These are phyloP conservation scores for Stercorarius parasiticus DNA, from an alignment of 2,113 vertebrate species.

Conservation along the genomic window DNA sequence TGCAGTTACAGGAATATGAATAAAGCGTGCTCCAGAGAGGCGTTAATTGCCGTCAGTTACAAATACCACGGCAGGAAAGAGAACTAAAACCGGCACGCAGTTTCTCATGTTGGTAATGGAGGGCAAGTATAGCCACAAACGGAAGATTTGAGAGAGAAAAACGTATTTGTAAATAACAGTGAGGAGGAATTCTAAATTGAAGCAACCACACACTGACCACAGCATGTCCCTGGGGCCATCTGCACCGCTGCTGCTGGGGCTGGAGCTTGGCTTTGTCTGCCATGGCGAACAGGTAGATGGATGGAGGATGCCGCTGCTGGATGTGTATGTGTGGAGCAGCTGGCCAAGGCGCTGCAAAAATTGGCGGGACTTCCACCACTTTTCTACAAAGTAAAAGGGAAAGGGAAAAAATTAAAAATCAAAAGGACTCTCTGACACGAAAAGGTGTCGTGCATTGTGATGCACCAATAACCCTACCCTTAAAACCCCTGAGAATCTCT, in stretches of 20 bases:
- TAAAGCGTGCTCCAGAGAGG: not conserved
- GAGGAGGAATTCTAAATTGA: slow-evolving; percentile 3
- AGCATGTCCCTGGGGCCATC: not conserved
- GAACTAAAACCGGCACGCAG: slow-evolving; percentile 12
- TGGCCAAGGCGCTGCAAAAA: not conserved
- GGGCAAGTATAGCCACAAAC: slow-evolving; percentile 15
- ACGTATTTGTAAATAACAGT: slow-evolving; percentile 1
- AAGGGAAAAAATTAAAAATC: not conserved
- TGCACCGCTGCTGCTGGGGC: accelerated
- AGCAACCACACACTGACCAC: not conserved
- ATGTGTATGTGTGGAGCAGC: not conserved
- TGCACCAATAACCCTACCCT: not conserved
- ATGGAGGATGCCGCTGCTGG: not conserved
- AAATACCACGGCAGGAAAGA: slow-evolving; percentile 54
- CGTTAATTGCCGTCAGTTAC: slow-evolving; percentile 18
- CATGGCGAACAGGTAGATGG: accelerated
- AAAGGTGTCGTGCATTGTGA: accelerated
- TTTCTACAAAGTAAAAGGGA: not conserved
- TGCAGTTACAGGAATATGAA: not conserved
- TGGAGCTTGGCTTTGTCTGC: not conserved
- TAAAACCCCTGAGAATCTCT: not conserved
- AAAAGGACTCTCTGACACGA: not conserved
- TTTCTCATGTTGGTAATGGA: not conserved
- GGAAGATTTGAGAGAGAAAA: not conserved
- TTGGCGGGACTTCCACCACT: not conserved